Base-by-base conservation (phyloP, 2,113 vertebrate species). In the Bos indicus region DNA sequence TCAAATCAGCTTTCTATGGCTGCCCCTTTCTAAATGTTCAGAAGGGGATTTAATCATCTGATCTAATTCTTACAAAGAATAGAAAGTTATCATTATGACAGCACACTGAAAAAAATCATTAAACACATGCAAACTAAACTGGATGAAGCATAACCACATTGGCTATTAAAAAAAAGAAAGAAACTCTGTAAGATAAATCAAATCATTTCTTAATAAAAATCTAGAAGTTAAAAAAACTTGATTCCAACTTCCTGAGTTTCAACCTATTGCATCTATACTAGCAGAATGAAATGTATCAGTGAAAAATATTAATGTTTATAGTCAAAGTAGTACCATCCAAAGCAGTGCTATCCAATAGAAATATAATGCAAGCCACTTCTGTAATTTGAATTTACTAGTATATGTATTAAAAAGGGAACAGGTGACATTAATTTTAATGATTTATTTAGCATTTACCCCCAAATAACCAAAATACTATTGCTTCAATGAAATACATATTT, bases 61-160 rank as follows among this genome's bases (percentile, higher is more conserved):
- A 96, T 95, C 81, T 94, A 94, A 98, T 98, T 96, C 86, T 97
- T 92, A 54, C 90, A 96, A 97, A 98, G 92, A 97, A 96, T 93
- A 85, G 96, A 83, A 97, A 97, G 92, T 96, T 89, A 93, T 97
- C 85, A 95, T 96, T 91, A 96, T 59, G 92, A 92, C 62, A 90
- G 11, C 86, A 95, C 12, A 12, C 14, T 89, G 81, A 77, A 95
- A 89, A 92, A 88, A 96, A 82, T 64, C 62, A 90, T 87, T 54
- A 91, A 96, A 94, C 91, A 95, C 92, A 93, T 77, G 51, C 51
- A 62, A 54, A 59, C 67, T 43, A 93, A 94, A 56, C 46, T 84
- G 36, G n/a, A 59, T 51, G 23, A 85, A 91, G 64, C 51, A 64
- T 94, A 95, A 92, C n/a, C 60, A 43, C 25, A 28, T 21, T 71